These are phyloP conservation scores for Hestina assimilis DNA, from an alignment of 1,140 invertebrate species.

Conservation along the genomic window DNA sequence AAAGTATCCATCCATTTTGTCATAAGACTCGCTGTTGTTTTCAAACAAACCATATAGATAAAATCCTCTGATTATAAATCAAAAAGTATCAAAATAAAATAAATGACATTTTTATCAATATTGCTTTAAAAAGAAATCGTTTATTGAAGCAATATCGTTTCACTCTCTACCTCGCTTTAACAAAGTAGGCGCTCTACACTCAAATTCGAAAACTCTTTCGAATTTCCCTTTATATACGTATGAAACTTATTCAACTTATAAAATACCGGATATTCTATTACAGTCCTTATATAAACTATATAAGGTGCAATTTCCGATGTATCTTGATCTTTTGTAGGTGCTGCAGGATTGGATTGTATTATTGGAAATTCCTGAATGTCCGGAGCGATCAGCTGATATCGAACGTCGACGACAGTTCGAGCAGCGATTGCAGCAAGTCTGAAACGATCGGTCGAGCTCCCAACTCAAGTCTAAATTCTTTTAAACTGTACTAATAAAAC, in stretches of 20 bases:
- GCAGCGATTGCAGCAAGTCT: conserved; percentile 55
- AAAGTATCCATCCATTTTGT: no score
- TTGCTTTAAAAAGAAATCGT: conserved; percentile 24
- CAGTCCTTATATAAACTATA: conserved; percentile 9
- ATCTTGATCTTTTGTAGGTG: conserved; percentile 5
- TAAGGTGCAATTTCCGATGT: conserved; percentile 15
- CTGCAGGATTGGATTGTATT: conserved; percentile 44
- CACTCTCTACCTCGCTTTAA: conserved; percentile 41
- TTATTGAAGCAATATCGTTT: conserved; percentile 45
- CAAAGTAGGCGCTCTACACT: conserved; percentile 41
- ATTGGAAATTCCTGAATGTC: conserved; percentile 73
- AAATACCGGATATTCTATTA: conserved; percentile 6
- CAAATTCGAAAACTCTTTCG: conserved; percentile 60
- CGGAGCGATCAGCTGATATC: conserved; percentile 54
- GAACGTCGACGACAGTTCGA: conserved; percentile 56
- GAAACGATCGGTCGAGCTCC: conserved; percentile 42
- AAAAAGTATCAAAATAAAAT: background rate
- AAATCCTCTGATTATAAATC: no score
- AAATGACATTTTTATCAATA: background rate
- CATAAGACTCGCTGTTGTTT: no score
- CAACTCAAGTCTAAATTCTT: background rate
- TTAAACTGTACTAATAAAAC: background rate
- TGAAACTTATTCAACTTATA: conserved; percentile 41
- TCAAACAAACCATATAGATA: no score
- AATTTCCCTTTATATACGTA: conserved; percentile 64